These are phyloP conservation scores for Nannobrachium achirus DNA, from an alignment of 2,113 vertebrate species.

Conservation along the genomic window DNA sequence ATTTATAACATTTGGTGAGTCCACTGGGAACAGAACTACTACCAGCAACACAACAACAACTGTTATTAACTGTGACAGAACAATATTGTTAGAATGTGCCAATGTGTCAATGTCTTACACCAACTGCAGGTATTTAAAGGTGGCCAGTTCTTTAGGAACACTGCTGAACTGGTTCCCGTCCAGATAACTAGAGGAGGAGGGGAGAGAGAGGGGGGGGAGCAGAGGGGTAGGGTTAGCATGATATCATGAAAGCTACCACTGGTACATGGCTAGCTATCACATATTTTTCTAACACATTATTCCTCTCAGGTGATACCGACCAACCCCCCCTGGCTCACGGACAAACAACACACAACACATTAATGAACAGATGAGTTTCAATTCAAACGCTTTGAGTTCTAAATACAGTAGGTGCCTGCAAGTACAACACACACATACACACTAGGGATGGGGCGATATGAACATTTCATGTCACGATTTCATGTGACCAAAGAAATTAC, in stretches of 20 bases:
- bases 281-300: no score
- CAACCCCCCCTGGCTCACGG: background rate
- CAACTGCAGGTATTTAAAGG: constrained; percentile 92
- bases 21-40: background rate
- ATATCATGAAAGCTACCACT: no score
- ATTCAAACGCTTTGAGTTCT: no score
- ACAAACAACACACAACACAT: no score
- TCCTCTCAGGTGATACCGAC: background rate
- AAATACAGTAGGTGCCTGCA: no score
- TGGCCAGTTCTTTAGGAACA: constrained; percentile 88
- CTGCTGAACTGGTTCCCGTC: constrained; percentile 96
- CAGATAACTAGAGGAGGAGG: constrained; percentile 83
- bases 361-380: no score
- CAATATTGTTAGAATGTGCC: background rate
- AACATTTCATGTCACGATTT: no score
- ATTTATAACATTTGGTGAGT: no score
- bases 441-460: no score
- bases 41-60: constrained; percentile 45
- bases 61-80: background rate
- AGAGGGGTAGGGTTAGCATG: no score
- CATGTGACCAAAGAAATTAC: no score
- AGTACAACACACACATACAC: background rate
- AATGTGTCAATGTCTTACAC: constrained; percentile 83
- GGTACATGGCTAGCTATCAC: no score
- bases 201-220: background rate